Base-by-base conservation (phyloP, 2,113 vertebrate genomes). In the Cardinalis cardinalis region DNA sequence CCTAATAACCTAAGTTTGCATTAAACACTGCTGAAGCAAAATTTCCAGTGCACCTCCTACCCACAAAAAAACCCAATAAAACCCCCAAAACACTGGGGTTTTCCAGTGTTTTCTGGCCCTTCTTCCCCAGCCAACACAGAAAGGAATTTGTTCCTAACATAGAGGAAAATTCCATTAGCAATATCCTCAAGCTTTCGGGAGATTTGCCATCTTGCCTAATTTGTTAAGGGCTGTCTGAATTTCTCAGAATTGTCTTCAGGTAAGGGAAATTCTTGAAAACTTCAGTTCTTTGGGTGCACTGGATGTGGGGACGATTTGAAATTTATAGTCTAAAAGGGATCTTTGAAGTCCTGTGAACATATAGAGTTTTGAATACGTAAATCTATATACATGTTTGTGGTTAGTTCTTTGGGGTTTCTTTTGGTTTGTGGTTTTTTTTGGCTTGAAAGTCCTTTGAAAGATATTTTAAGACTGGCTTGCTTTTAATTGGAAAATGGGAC, bases 41-140 rank as follows among this genome's bases (percentile, higher is more conserved):
- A 31, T 10, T 56, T 48, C 34, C 28, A 61, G 4, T 4, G 5
- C 12, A 26, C 3, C 7, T 5, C 7, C 6, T 17, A 5, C 32
- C 32, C 2, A 4, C 1, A 34, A 36, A 55, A 56, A 56, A 44
- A 0, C 11, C 18, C 40, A 46, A 29, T 18, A 63, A 63, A 71
- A 72, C 1, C 18, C 23, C 18, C n/a, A 60, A 61, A 32, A 7
- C 12, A 5, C 21, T 0, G 0, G 31, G 19, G 3, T n/a, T 55
- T 55, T 21, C 53, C 53, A 55, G 53, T 6, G 53, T 55, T 55
- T 55, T 55, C 53, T 55, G 38, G 29, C 14, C 17, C 10, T 83
- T 83, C 23, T 41, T 85, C 59, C 51, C 38, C 31, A 36, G 51
- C 19, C 75, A 83, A 6, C 14, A 19, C 17, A 49, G 31, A 13